Percentiles rank a stretch among this genome's conserved stretches.
Conservation (phyloP, 2,888 invertebrate species). For the Tetanocera ferruginea region DNA sequence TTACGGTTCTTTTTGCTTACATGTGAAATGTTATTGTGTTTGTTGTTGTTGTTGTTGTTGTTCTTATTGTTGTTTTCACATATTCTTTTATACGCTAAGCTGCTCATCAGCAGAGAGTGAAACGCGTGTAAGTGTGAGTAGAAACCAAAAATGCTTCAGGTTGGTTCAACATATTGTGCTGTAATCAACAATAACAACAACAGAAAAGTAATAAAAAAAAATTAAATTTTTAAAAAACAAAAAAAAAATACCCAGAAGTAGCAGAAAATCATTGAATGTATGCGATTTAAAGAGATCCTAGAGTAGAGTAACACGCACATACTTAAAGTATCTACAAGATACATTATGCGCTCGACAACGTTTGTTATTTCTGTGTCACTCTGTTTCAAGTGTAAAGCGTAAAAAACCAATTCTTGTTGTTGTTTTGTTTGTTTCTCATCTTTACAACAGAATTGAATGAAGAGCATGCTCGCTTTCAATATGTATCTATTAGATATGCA, state of each 20-base stretch:
- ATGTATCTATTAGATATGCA: constrained; percentile 3
- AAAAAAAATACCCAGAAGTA: not conserved
- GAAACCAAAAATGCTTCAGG: constrained; percentile 6
- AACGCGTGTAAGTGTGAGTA: not conserved
- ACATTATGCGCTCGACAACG: constrained; percentile 14
- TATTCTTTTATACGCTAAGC: not conserved
- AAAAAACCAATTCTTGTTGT: not conserved
- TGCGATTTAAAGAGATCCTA: not conserved
- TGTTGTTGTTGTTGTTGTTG: not conserved
- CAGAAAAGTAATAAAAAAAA: not conserved
- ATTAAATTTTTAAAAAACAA: not conserved
- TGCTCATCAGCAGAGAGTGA: not conserved
- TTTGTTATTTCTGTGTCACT: constrained; percentile 20
- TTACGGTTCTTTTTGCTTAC: not conserved
- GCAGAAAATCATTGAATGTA: not conserved
- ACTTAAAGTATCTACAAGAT: constrained; percentile 12
- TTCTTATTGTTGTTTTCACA: not conserved
- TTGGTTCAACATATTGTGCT: constrained; percentile 8
- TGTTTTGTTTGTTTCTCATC: not conserved
- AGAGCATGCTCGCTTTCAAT: not conserved
- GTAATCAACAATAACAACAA: not conserved
- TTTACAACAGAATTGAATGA: not conserved
- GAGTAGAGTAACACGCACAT: not conserved
- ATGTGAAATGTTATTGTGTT: not conserved
- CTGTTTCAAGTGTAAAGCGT: constrained; percentile 19